Evolutionary conservation across 1,140 invertebrate genomes (phyloP).

Genomic region (Aethina tumida): DNA sequence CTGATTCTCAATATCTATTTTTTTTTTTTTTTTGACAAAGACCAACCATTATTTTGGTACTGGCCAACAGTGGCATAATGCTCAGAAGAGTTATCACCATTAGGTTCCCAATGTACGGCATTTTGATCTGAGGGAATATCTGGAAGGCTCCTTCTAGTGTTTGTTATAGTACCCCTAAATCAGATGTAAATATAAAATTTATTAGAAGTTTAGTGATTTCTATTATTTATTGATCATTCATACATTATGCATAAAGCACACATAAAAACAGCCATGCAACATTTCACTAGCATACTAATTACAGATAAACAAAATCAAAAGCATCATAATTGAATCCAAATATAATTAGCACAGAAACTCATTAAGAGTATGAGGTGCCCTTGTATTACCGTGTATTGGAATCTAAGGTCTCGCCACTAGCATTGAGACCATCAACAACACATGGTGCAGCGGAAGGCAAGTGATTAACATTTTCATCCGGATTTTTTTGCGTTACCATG

Average conservation of each 20-base stretch:
- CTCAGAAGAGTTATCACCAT: constrained; percentile 49
- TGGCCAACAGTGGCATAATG: constrained; percentile 55
- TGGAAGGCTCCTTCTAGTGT: constrained; percentile 52
- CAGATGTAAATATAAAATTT: constrained; percentile 5
- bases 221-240: constrained; percentile 8
- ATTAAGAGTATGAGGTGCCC: too few species aligned
- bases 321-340: background rate
- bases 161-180: constrained; percentile 25
- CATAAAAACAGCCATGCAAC: constrained; percentile 15
- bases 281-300: constrained; percentile 3
- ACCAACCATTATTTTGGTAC: constrained; percentile 27
- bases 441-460: constrained; percentile 30
- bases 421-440: constrained; percentile 20
- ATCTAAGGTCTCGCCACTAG: constrained; percentile 30
- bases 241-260: constrained; percentile 1
- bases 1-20: constrained; percentile 3
- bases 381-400: constrained; percentile 25
- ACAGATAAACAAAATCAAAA: constrained; percentile 5
- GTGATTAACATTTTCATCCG: constrained; percentile 41
- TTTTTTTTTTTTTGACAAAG: constrained; percentile 4
- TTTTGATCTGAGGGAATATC: constrained; percentile 46
- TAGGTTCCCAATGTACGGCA: constrained; percentile 39
- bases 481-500: constrained; percentile 45
- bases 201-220: background rate
- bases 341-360: too few species aligned